These are phyloP conservation scores for Eospalax fontanierii DNA, from an alignment of 2,797 vertebrate genomes.

Conservation along the genomic window DNA sequence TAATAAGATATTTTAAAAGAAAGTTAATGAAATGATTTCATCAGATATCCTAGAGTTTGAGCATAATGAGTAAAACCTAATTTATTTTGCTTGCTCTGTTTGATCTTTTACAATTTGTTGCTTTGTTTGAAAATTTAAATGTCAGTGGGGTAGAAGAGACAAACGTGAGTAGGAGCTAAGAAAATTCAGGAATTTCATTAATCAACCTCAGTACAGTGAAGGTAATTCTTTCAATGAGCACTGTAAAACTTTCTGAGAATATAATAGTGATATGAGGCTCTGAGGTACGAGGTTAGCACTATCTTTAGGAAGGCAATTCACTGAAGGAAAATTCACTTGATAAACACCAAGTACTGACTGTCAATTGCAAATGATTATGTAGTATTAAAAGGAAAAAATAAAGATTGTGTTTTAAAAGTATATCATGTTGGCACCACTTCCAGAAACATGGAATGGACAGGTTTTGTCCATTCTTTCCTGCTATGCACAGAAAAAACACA, in stretches of 20 bases:
- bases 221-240: not conserved
- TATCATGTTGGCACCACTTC: not conserved
- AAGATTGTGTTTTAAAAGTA: too few relatives aligned
- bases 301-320: not conserved
- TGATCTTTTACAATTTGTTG: not conserved
- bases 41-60: not conserved
- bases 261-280: not conserved
- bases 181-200: slow-evolving; percentile 22
- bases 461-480: not conserved
- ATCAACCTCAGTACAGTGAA: not conserved
- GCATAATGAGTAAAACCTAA: not conserved
- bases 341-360: not conserved
- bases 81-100: slow-evolving; percentile 33
- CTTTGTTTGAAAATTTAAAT: not conserved
- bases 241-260: not conserved
- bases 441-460: not conserved
- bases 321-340: not conserved
- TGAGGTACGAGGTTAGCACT: not conserved
- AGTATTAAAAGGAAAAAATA: not conserved
- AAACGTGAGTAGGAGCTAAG: not conserved
- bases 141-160: not conserved
- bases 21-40: not conserved
- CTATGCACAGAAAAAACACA: not conserved
- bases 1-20: not conserved
- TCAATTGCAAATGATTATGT: not conserved